Base-by-base conservation (phyloP, 2,113 vertebrate genomes). In the Entelurus aequoreus region DNA sequence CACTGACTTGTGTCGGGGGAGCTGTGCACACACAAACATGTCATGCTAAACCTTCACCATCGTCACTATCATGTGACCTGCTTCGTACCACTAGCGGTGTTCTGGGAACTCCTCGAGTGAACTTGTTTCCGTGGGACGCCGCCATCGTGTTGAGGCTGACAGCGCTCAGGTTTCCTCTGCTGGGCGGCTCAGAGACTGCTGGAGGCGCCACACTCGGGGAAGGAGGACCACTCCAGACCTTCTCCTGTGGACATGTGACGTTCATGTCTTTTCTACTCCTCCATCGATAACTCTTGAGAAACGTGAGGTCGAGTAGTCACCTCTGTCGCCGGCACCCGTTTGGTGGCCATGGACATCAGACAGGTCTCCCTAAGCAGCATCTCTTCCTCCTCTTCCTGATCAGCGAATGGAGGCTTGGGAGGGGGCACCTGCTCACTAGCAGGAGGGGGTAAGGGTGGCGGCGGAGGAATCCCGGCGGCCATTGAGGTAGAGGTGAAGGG, bases 381-480 rank as follows among this genome's bases (percentile, higher is more conserved):
- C 90, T 99, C 97, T 82, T 99, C 97, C 54, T 98, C 97, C 62
- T 99, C 97, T 37, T 97, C 97, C 47, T 99, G 96, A 69, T 99
- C 97, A 11, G 95, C 97, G 77, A 99, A 97, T 0, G 95, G 96
- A 37, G 96, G 97, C 59, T 98, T 98, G 11, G 97, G 96, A 11
- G 97, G 97, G 14, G 91, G 93, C 48, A 94, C 94, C 4, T 86
- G 87, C 14, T 97, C 94, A 19, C 94, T 94, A 0, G 92, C 92
- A 2, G 85, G 80, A 0, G 86, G 88, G 1, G 94, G 94, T 28
- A 91, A 92, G 8, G 95, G 95, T 0, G 96, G 96, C 8, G 93
- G 91, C 0, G 93, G 94, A 1, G 95, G 94, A 48, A 90, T 88
- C 0, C 80, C 72, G 3, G 89, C 80, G n/a, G 90, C 74, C 57